Percentiles rank a stretch among this genome's conserved stretches.
Conservation (phyloP, 2,888 invertebrate species). For the Toxonevra muliebris region DNA sequence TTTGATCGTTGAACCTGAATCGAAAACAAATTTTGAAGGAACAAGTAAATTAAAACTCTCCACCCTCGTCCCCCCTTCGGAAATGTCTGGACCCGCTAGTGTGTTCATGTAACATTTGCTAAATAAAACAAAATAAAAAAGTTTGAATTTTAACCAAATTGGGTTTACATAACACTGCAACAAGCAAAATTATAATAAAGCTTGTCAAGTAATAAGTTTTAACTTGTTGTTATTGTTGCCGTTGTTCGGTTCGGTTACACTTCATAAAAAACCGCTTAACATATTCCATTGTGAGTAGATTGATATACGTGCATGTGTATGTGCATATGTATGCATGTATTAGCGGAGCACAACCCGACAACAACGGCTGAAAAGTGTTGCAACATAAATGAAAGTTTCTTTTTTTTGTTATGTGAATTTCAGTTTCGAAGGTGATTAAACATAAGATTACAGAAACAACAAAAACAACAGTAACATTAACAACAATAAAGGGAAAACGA, state of each 20-base stretch:
- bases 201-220: not conserved
- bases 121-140: too few relatives aligned
- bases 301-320: not conserved
- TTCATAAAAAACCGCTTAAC: conserved; percentile 7
- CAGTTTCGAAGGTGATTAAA: conserved; percentile 29
- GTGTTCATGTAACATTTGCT: too few relatives aligned
- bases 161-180: too few relatives aligned
- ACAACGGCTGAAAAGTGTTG: conserved; percentile 35
- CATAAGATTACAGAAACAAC: conserved; percentile 22
- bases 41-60: too few relatives aligned
- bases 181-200: too few relatives aligned
- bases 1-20: too few relatives aligned
- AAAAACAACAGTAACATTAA: conserved; percentile 33
- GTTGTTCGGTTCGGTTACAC: conserved; percentile 11
- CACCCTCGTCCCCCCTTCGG: too few relatives aligned
- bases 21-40: too few relatives aligned
- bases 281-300: conserved; percentile 5
- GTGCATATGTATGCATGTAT: not conserved
- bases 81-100: too few relatives aligned
- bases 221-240: not conserved
- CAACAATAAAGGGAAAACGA: conserved; percentile 49
- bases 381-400: conserved; percentile 49
- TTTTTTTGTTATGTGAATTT: conserved; percentile 27
- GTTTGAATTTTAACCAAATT: too few relatives aligned
- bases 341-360: conserved; percentile 1